These are phyloP conservation scores for Pseudomyrmex dendroicus DNA, from an alignment of 1,140 invertebrate species.

Conservation along the genomic window DNA sequence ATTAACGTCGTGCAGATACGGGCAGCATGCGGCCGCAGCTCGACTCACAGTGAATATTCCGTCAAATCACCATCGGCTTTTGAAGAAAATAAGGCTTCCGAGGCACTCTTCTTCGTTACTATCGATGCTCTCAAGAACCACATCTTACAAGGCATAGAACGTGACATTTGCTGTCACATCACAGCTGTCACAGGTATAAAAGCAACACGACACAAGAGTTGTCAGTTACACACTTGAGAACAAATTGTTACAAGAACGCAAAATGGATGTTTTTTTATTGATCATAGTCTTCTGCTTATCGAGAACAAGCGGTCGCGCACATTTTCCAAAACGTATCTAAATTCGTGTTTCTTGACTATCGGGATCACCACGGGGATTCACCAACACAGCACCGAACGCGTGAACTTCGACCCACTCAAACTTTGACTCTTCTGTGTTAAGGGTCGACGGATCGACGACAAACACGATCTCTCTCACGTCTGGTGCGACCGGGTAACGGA, in stretches of 20 bases:
- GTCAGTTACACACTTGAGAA: conserved; percentile 8
- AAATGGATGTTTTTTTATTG: too few relatives aligned
- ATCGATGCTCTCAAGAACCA: conserved; percentile 30
- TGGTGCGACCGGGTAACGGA: conserved; percentile 60
- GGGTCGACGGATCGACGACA: background rate
- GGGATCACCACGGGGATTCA: background rate
- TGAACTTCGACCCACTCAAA: background rate
- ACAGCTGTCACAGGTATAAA: too few relatives aligned
- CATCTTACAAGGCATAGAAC: conserved; percentile 10
- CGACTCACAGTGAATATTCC: conserved; percentile 8
- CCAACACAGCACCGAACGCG: background rate
- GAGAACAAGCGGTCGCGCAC: too few relatives aligned
- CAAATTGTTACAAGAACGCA: background rate
- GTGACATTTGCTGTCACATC: background rate
- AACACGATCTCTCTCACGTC: background rate
- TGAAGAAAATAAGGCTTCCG: background rate
- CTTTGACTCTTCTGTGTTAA: background rate
- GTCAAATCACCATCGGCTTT: conserved; percentile 31
- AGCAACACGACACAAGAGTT: conserved; percentile 5
- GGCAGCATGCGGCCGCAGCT: background rate
- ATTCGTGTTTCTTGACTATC: too few relatives aligned
- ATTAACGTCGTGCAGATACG: conserved; percentile 18
- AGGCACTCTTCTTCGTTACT: background rate
- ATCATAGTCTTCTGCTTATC: too few relatives aligned
- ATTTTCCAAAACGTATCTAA: too few relatives aligned